Conservation (phyloP, 2,797 vertebrate species). For the Trachops cirrhosus region DNA sequence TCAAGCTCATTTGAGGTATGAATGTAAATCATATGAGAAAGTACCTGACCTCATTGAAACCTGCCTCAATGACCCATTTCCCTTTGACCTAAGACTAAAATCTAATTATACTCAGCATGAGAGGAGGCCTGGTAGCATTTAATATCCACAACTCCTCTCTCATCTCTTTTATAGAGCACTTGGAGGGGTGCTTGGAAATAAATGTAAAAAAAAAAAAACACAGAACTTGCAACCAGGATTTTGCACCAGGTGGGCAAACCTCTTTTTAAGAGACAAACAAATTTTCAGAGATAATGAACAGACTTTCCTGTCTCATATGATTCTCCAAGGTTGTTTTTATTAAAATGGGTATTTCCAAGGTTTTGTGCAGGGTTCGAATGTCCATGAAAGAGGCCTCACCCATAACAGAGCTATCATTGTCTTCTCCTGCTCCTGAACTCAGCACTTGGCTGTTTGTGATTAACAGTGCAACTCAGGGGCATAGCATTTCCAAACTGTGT, state of each 20-base stretch:
- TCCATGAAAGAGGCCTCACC: not conserved
- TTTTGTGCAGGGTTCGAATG: not conserved
- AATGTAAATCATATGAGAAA: not conserved
- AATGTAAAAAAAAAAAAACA: slow-evolving; percentile 46
- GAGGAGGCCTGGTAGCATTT: slow-evolving; percentile 46
- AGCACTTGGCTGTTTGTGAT: not conserved
- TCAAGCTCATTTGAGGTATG: not conserved
- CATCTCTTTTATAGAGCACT: slow-evolving; percentile 58
- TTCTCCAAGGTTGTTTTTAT: slow-evolving; percentile 75
- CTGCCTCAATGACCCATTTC: slow-evolving; percentile 19
- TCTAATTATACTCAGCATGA: slow-evolving; percentile 51
- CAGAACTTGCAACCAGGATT: slow-evolving; percentile 52
- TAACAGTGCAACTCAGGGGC: not conserved
- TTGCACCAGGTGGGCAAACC: slow-evolving; percentile 30
- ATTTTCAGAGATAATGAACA: slow-evolving; percentile 62
- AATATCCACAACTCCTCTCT: slow-evolving; percentile 54
- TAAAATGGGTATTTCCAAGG: slow-evolving; percentile 77
- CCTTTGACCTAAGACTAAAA: not conserved
- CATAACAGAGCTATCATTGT: not conserved
- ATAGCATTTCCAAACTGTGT: not conserved
- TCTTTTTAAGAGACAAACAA: slow-evolving; percentile 26
- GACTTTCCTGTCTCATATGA: slow-evolving; percentile 68
- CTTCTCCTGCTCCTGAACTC: slow-evolving; percentile 43
- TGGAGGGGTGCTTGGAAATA: not conserved
- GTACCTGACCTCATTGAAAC: not conserved